Conservation (phyloP, 2,888 invertebrate species). For the Boloria euphrosyne region DNA sequence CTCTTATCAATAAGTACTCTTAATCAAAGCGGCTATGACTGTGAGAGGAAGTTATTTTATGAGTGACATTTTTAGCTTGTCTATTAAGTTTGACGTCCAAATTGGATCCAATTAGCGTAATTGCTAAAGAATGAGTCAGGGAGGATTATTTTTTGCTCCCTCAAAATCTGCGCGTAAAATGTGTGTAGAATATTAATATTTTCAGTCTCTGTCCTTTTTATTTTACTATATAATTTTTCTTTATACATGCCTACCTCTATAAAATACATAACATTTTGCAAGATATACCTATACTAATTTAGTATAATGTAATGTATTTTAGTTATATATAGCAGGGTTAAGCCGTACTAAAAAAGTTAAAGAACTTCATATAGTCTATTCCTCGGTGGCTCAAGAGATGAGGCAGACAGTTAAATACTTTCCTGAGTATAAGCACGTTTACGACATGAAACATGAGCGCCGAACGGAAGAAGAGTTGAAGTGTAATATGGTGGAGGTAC, state of each 20-base stretch:
- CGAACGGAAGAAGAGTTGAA: constrained; percentile 39
- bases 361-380: constrained; percentile 2
- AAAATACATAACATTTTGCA: too few relatives aligned
- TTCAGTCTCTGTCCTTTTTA: not conserved
- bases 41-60: constrained; percentile 38
- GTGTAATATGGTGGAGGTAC: constrained; percentile 28
- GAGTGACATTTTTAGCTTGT: constrained; percentile 42
- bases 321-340: too few relatives aligned
- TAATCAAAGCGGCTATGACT: constrained; percentile 37
- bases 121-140: constrained; percentile 42
- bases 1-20: constrained; percentile 32
- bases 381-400: constrained; percentile 1
- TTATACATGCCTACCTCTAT: too few relatives aligned
- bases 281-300: too few relatives aligned
- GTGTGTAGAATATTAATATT: not conserved
- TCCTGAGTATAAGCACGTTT: constrained; percentile 46
- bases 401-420: constrained; percentile 28
- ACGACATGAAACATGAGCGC: constrained; percentile 46
- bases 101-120: constrained; percentile 57
- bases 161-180: not conserved
- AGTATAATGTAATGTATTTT: too few relatives aligned
- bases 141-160: constrained; percentile 2
- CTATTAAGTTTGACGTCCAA: constrained; percentile 44
- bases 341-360: too few relatives aligned
- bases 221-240: too few relatives aligned